Evolutionary conservation across 2,797 vertebrate species (phyloP), one percentile per base, ranked within the genome.

Genomic region (Neosilurus hyrtlii): DNA sequence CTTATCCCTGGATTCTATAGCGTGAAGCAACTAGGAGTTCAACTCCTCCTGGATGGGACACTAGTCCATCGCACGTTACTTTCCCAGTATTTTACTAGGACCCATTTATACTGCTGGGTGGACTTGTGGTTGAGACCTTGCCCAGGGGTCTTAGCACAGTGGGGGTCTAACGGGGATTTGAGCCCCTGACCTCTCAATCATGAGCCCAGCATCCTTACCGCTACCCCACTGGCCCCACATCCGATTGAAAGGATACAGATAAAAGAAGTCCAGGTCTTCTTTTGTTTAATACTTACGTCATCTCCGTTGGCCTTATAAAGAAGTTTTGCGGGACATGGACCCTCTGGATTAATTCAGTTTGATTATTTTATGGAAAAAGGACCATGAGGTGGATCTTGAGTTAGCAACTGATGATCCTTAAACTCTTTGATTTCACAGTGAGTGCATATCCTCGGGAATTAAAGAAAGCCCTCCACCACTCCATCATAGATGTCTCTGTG

Each of bases 401-500:
- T 52, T 59, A 30, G 24, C 37, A 71, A 54, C 37, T 81, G 56
- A 84, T 74, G 56, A 76, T 84, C 70, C 63, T 81, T 52, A 81
- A 80, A 77, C 26, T 56, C 54, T 35, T 80, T 68, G 77, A 73
- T 59, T 79, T 84, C 37, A 30, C 22, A 67, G 18, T 84, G 43
- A 65, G 51, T 70, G 54, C 37, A 57, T 16, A 37, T 82, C 83
- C 78, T 67, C 37, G 57, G 66, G 79, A 84, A 68, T 82, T 71
- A n/a, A 30, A 81, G 74, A 79, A 78, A 80, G 72, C 74, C 77
- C 84, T 86, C 81, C 81, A 68, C 62, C 71, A 66, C 84, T 83
- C 85, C 79, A 86, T 86, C 89, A 91, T 91, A 90, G 89, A 86
- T 87, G 91, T 80, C 86, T 78, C 62, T 35, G 78, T 80, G 37